A percentile compares a stretch with the other conserved stretches of the same genome.
These are phyloP conservation scores for Caerostris extrusa DNA, from an alignment of 1,140 invertebrate genomes.

Conservation along the genomic window DNA sequence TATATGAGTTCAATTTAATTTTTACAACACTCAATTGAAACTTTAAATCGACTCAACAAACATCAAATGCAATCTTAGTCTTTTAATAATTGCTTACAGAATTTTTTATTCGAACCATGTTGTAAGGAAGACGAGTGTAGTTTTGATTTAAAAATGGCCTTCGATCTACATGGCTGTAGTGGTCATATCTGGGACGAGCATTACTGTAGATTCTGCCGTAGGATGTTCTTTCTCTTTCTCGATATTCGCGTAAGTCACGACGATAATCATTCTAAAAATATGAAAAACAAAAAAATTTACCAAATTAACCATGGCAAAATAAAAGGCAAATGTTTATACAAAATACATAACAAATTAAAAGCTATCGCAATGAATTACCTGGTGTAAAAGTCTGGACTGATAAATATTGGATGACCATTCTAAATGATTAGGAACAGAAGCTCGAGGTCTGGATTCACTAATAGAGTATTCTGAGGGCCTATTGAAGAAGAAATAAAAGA, in stretches of 20 bases:
- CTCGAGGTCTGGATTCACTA: conserved; percentile 39
- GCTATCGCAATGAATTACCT: not conserved
- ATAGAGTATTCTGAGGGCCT: conserved; percentile 48
- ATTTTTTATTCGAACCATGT: conserved; percentile 72
- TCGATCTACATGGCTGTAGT: conserved; percentile 41
- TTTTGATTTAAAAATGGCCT: conserved; percentile 74
- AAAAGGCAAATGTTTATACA: not conserved
- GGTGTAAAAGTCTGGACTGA: conserved; percentile 5
- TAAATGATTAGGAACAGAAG: conserved; percentile 29
- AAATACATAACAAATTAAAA: not conserved
- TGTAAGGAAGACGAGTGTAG: conserved; percentile 71
- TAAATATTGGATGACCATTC: conserved; percentile 57
- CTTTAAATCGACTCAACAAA: not conserved
- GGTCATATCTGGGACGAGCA: conserved; percentile 38
- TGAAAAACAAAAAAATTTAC: not conserved
- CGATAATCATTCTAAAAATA: conserved; percentile 54
- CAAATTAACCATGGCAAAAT: not conserved
- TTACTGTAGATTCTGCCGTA: conserved; percentile 1
- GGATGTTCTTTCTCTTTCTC: not conserved
- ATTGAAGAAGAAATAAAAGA: not conserved
- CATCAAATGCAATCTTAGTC: not conserved
- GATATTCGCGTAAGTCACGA: conserved; percentile 10
- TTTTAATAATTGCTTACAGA: conserved; percentile 46
- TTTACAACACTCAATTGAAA: too few species aligned
- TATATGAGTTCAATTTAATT: too few species aligned